These are phyloP conservation scores for Drosophila baimaii DNA, from an alignment of 1,140 invertebrate genomes.

Conservation along the genomic window DNA sequence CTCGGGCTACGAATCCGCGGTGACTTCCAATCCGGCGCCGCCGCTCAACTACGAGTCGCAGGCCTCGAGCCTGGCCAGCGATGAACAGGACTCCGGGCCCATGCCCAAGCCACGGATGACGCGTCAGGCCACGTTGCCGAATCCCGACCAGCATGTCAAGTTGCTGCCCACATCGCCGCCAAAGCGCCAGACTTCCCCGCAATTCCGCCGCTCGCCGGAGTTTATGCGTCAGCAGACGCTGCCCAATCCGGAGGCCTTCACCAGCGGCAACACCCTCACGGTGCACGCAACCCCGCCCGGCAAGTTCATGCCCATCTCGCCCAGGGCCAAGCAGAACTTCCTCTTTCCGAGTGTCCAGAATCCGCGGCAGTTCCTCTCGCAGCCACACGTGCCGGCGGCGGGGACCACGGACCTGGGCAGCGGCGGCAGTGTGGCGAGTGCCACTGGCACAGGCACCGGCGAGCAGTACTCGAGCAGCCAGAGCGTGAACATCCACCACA, in stretches of 20 bases:
- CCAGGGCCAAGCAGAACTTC: constrained; percentile 82
- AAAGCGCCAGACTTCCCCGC: constrained; percentile 81
- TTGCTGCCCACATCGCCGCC: constrained; percentile 82
- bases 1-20: constrained; percentile 20
- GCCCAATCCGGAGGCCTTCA: constrained; percentile 82
- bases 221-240: constrained; percentile 83
- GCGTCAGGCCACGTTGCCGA: constrained; percentile 81
- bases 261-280: constrained; percentile 72
- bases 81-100: constrained; percentile 59
- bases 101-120: constrained; percentile 78
- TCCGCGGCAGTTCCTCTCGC: constrained; percentile 79
- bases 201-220: constrained; percentile 81
- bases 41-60: constrained; percentile 70
- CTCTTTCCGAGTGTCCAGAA: constrained; percentile 82
- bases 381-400: constrained; percentile 80
- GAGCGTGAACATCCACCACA: constrained; percentile 82
- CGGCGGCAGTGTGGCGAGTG: constrained; percentile 61
- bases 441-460: constrained; percentile 49
- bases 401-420: constrained; percentile 63
- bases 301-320: constrained; percentile 83
- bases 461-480: constrained; percentile 84
- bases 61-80: constrained; percentile 62
- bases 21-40: constrained; percentile 21
- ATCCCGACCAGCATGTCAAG: constrained; percentile 84
- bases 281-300: constrained; percentile 70